Evolutionary conservation across 1,140 invertebrate species (phyloP), one percentile per base, ranked within the genome.

Genomic region (Euglossa dilemma): DNA sequence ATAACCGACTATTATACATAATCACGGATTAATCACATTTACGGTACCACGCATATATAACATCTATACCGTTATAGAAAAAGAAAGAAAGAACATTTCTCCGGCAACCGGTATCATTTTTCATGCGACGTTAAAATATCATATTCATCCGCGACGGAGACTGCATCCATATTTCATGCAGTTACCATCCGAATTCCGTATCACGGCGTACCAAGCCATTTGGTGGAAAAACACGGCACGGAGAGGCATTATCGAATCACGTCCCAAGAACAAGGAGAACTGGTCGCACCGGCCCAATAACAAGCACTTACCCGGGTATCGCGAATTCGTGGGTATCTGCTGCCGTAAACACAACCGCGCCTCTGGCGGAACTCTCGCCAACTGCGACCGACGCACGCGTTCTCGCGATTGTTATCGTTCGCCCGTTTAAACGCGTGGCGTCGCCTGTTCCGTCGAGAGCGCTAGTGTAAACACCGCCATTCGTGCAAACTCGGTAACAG

Each of bases 331-430:
- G 57, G 23, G 79, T 56, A 66, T 66, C 28, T 71, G 1, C 4
- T 36, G 36, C 28, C 69, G 28, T 80, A 47, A 72, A 72, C 28
- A 72, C 64, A 50, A 57, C 50, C n/a, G 25, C 47, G 59, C 25
- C 25, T 12, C 59, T n/a, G 63, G 18, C 45, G 59, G 23, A 50
- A 76, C 28, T 75, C n/a, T 36, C 73, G n/a, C 20, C 23, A 11
- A 28, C 45, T 28, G 43, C 25, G 4, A 57, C 18, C 8, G 54
- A 61, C 43, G 14, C 36, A n/a, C 52, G 47, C 67, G 25, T 80
- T 43, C 25, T 63, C 18, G 63, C 75, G 64, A 86, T 79, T 87
- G 85, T 87, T 87, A 87, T 86, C 74, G 63, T 61, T 28, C 28
- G 73, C 20, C 73, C 71, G 23, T 61, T 63, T 28, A 63, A 63